phyloP scores from a whole-genome alignment of 2,888 invertebrate genomes.

The Drosophila eohydei region DNA sequence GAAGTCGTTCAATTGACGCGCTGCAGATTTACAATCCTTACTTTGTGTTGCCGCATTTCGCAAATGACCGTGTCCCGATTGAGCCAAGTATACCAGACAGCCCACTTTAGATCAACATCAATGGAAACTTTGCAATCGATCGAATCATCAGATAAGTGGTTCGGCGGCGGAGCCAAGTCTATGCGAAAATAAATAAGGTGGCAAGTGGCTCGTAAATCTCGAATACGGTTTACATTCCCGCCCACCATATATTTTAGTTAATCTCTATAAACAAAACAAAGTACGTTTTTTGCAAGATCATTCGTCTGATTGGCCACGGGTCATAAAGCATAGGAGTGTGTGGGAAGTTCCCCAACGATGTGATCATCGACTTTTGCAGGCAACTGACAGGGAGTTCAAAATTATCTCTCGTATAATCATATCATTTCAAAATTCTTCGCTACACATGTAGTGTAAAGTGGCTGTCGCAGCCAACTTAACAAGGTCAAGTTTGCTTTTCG shows the following conservation, averaged over 20 bases:
- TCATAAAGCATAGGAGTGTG: slow-evolving; percentile 24
- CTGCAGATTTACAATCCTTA: slow-evolving; percentile 54
- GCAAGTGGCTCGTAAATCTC: slow-evolving; percentile 43
- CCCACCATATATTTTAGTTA: slow-evolving; percentile 35
- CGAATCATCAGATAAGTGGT: slow-evolving; percentile 26
- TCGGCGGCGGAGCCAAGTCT: slow-evolving; percentile 15
- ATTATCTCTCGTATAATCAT: neutral
- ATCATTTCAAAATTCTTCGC: neutral
- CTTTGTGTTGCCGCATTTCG: neutral
- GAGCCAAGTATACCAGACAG: slow-evolving; percentile 10
- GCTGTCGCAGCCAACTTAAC: neutral
- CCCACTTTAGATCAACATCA: slow-evolving; percentile 46
- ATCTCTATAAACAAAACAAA: slow-evolving; percentile 32
- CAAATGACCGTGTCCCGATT: slow-evolving; percentile 48
- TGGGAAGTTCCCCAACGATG: slow-evolving; percentile 5
- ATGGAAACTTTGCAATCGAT: slow-evolving; percentile 13
- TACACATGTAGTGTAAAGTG: neutral
- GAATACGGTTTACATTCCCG: slow-evolving; percentile 13
- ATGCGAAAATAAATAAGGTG: slow-evolving; percentile 30
- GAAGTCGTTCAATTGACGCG: slow-evolving; percentile 7
- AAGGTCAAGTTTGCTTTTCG: neutral
- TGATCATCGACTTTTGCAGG: slow-evolving; percentile 4
- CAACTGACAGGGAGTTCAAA: neutral
- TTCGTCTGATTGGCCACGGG: slow-evolving; percentile 11
- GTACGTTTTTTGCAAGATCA: slow-evolving; percentile 16